These are phyloP conservation scores for Ambastaia sidthimunki DNA, from an alignment of 2,797 vertebrate genomes.

Conservation along the genomic window DNA sequence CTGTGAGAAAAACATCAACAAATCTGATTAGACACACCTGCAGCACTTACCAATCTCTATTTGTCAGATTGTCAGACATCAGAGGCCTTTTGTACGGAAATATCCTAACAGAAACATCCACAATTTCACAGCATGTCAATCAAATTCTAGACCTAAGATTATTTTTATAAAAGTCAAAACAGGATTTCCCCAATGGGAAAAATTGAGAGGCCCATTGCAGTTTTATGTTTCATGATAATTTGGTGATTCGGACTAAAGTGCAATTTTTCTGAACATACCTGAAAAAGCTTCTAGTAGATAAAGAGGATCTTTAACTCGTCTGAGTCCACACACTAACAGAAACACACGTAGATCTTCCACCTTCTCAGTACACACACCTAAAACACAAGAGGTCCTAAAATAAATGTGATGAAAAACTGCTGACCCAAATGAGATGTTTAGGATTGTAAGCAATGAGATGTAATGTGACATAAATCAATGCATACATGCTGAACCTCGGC, in stretches of 20 bases:
- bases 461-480: constrained; percentile 40
- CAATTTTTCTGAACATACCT: constrained; percentile 71
- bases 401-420: background rate
- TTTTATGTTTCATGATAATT: background rate
- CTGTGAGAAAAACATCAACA: constrained; percentile 72
- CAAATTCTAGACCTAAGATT: background rate
- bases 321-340: constrained; percentile 90
- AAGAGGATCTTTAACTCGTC: constrained; percentile 92
- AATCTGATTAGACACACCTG: constrained; percentile 31
- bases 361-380: constrained; percentile 44
- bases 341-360: constrained; percentile 76
- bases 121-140: background rate
- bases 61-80: background rate
- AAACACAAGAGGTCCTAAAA: constrained; percentile 4
- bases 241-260: background rate
- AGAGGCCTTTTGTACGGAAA: too few relatives aligned
- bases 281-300: constrained; percentile 86
- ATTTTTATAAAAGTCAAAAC: background rate
- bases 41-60: background rate
- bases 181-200: background rate
- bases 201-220: background rate
- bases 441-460: background rate
- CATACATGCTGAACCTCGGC: constrained; percentile 10
- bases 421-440: constrained; percentile 24
- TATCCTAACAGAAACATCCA: background rate